Percentiles rank a stretch among this genome's conserved stretches.
Evolutionary conservation across 2,113 vertebrate genomes (phyloP).

Genomic region (Danio rerio): GRCz12tu NC_133191.1:38780501-38781000

Average conservation of each 20-base stretch:
- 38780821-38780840: too few relatives aligned
- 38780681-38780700: background rate
- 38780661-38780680: background rate
- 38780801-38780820: background rate
- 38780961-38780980: too few relatives aligned
- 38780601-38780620: background rate
- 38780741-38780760: background rate
- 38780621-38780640: background rate
- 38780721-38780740: background rate
- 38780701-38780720: background rate
- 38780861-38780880: too few relatives aligned
- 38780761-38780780: background rate
- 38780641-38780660: too few relatives aligned
- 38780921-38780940: too few relatives aligned
- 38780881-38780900: too few relatives aligned
- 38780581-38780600: background rate
- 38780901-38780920: too few relatives aligned
- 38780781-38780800: background rate
- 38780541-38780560: background rate
- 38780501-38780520: conserved; percentile 15
- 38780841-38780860: background rate
- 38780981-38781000: too few relatives aligned
- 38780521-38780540: conserved; percentile 29
- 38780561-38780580: background rate
- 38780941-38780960: too few relatives aligned